A percentile compares a stretch with the other conserved stretches of the same genome.
These are phyloP conservation scores for Stichopus horrens DNA, from an alignment of 53 echinoderm and acorn worm species.

Conservation along the genomic window DNA sequence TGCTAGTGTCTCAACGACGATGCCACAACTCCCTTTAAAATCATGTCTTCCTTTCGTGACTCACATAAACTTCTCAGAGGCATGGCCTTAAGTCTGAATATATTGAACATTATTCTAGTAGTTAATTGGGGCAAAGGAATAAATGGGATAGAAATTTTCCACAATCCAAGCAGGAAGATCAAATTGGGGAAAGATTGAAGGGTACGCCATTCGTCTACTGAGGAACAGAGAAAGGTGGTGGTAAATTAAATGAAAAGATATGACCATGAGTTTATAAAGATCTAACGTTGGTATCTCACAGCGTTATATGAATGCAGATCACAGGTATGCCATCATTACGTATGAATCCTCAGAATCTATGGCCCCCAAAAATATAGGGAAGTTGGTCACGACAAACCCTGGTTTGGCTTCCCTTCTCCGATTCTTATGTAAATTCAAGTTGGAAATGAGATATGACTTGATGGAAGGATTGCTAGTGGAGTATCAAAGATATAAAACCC, in stretches of 20 bases:
- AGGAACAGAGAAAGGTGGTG: neutral
- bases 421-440: conserved; percentile 3
- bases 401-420: neutral
- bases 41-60: conserved; percentile 11
- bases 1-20: too few species aligned
- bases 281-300: neutral
- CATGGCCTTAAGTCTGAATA: conserved; percentile 14
- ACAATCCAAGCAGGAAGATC: conserved; percentile 15
- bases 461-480: neutral
- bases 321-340: neutral
- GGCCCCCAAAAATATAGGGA: neutral
- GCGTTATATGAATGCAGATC: neutral
- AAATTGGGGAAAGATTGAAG: conserved; percentile 14
- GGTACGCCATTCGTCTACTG: neutral
- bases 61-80: conserved; percentile 27
- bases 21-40: neutral
- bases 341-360: neutral
- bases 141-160: conserved; percentile 18
- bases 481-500: neutral
- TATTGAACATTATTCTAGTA: conserved; percentile 32
- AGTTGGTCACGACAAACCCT: neutral
- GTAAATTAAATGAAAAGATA: neutral
- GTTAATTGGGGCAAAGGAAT: conserved; percentile 39
- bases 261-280: conserved; percentile 1
- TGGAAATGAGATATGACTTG: neutral